Percentiles rank a stretch among this genome's conserved stretches.
These are phyloP conservation scores for Holacanthella duospinosa DNA, from an alignment of 2,888 invertebrate genomes.

Conservation along the genomic window DNA sequence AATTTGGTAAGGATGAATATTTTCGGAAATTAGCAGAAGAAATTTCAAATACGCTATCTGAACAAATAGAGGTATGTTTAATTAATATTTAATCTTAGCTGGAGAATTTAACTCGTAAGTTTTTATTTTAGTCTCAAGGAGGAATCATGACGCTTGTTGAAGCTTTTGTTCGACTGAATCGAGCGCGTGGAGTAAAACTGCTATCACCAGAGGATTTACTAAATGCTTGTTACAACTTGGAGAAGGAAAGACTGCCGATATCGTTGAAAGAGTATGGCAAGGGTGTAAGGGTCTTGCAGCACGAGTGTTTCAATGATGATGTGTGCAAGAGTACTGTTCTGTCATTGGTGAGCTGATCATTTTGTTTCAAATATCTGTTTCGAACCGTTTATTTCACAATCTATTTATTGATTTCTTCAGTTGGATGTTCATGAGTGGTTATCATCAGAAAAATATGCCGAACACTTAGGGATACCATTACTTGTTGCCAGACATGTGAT, in stretches of 20 bases:
- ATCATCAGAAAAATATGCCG: constrained; percentile 78
- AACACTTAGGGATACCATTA: constrained; percentile 69
- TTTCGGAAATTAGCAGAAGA: constrained; percentile 74
- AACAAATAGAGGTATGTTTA: constrained; percentile 60
- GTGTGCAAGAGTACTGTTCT: constrained; percentile 33
- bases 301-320: constrained; percentile 52
- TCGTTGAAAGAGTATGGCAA: constrained; percentile 77
- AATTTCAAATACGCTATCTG: constrained; percentile 67
- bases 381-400: neutral
- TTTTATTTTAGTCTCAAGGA: constrained; percentile 45
- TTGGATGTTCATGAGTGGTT: constrained; percentile 53
- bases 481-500: constrained; percentile 82
- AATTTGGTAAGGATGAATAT: constrained; percentile 75
- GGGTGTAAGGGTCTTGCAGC: constrained; percentile 88
- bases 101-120: neutral
- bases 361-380: neutral
- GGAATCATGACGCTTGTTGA: constrained; percentile 96
- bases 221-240: constrained; percentile 71
- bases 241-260: constrained; percentile 56
- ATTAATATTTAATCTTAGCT: neutral
- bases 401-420: constrained; percentile 38
- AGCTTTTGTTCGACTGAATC: constrained; percentile 90
- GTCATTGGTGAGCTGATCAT: constrained; percentile 22
- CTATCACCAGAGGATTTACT: constrained; percentile 94
- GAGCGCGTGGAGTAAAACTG: constrained; percentile 89